Conservation (phyloP, 2,113 vertebrate species). For the Austrofundulus limnaeus region DNA sequence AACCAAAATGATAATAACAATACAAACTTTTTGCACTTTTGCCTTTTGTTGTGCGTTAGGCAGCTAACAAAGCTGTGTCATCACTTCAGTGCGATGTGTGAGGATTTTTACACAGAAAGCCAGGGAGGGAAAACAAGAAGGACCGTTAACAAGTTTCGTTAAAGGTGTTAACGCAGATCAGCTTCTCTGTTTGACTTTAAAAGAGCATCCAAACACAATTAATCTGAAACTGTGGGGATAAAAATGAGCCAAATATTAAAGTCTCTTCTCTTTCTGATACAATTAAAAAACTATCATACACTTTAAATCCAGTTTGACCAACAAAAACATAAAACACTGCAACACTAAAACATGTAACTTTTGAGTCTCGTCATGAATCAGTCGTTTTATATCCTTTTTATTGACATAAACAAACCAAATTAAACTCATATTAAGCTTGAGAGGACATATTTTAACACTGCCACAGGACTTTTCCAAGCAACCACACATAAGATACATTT, state of each 20-base stretch:
- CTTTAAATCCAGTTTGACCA: background rate
- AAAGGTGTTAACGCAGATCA: slow-evolving; percentile 32
- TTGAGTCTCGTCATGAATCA: too few relatives aligned
- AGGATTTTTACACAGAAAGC: slow-evolving; percentile 17
- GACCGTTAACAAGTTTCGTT: slow-evolving; percentile 28
- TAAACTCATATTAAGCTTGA: background rate
- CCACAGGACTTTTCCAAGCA: slow-evolving; percentile 3
- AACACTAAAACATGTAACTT: too few relatives aligned
- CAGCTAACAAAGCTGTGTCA: slow-evolving; percentile 12
- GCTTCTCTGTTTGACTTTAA: slow-evolving; percentile 14
- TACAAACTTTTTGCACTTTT: background rate
- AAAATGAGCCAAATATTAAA: slow-evolving; percentile 7
- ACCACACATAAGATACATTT: slow-evolving; percentile 5
- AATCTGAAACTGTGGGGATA: slow-evolving; percentile 12
- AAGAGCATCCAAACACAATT: slow-evolving; percentile 16
- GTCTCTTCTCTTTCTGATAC: background rate
- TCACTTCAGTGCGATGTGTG: slow-evolving; percentile 14
- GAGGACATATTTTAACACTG: slow-evolving; percentile 1
- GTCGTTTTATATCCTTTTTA: too few relatives aligned
- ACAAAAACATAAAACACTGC: background rate
- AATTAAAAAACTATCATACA: background rate
- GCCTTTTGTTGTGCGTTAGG: background rate
- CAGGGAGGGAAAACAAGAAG: background rate
- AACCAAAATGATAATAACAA: background rate
- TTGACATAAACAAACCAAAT: background rate